A percentile compares a stretch with the other conserved stretches of the same genome.
Conservation (phyloP, 2,888 invertebrate species). For the Oithona nana region DNA sequence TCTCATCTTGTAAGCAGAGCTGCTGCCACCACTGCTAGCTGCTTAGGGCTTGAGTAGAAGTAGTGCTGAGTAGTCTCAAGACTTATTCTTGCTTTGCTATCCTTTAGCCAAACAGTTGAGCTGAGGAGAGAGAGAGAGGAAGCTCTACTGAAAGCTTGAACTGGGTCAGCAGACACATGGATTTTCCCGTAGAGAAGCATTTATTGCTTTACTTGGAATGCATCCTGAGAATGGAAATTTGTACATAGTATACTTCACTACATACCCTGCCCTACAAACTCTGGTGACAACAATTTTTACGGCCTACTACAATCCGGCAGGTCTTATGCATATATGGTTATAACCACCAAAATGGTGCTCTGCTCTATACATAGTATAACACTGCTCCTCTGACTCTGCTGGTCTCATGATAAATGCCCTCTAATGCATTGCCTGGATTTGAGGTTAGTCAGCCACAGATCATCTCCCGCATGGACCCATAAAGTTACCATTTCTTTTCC, state of each 20-base stretch:
- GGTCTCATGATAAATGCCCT: background rate
- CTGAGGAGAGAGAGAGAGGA: too few species aligned
- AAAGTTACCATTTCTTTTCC: background rate
- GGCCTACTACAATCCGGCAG: background rate
- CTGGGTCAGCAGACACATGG: background rate
- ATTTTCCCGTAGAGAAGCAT: background rate
- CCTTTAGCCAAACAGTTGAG: background rate
- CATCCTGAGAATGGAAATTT: background rate
- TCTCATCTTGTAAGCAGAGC: too few species aligned
- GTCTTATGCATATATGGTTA: background rate
- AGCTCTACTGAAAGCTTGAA: background rate
- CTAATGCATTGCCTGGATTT: background rate
- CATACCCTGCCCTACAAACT: too few species aligned
- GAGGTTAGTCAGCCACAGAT: background rate
- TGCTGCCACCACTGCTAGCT: too few species aligned
- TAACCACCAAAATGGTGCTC: background rate
- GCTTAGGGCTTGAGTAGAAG: too few species aligned
- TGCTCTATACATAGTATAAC: too few species aligned
- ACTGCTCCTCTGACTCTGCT: too few species aligned
- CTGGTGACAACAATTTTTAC: too few species aligned
- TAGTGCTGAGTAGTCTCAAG: too few species aligned
- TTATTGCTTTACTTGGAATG: background rate
- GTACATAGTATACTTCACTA: background rate
- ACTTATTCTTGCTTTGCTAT: too few species aligned
- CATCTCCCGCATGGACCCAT: background rate